Base-by-base conservation (phyloP, 2,888 invertebrate species). In the Lordiphosa andalusiaca region DNA sequence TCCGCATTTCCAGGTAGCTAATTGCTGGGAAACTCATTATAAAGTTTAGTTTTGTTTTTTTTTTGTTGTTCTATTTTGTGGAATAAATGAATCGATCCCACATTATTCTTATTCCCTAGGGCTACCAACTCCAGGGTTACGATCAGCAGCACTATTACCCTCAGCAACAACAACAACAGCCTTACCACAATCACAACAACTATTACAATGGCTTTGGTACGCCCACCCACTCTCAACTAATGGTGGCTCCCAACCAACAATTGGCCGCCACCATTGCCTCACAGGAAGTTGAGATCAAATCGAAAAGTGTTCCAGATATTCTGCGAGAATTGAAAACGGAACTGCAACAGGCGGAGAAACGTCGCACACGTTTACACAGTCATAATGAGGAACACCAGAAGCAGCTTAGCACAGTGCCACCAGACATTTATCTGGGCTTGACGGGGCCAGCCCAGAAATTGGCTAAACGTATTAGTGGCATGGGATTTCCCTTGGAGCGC, bases 401-500 rank as follows among this genome's bases (percentile, higher is more conserved):
- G 7, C 71, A 53, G 42, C 7, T 54, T 13, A 51, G 9, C 40
- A 37, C 16, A 0, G 10, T 2, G n/a, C 35, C 13, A 65, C 42
- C 19, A 10, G 9, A 65, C 25, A 62, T 52, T 61, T 87, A 73
- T 51, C 68, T 61, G 16, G 68, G 69, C 53, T 67, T 85, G 49
- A 57, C 77, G 37, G 63, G 90, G 9, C 91, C 92, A 50, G 90
- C 92, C 54, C 94, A 94, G 87, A 91, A 90, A 37, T 90, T 95
- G 84, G 95, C 94, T 51, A 91, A 92, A 82, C 93, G 93, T 69
- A 93, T 97, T 58, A 93, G 93, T 82, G 92, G 93, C 62, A 98
- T 98, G 97, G 98, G 98, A 1, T 98, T 98, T 87, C 94, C 95
- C 0, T 87, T 95, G 50, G 92, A 94, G 57, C 92, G 95, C 88